Conservation (phyloP, 2,797 vertebrate species). For the Anolis apletophallus region DNA sequence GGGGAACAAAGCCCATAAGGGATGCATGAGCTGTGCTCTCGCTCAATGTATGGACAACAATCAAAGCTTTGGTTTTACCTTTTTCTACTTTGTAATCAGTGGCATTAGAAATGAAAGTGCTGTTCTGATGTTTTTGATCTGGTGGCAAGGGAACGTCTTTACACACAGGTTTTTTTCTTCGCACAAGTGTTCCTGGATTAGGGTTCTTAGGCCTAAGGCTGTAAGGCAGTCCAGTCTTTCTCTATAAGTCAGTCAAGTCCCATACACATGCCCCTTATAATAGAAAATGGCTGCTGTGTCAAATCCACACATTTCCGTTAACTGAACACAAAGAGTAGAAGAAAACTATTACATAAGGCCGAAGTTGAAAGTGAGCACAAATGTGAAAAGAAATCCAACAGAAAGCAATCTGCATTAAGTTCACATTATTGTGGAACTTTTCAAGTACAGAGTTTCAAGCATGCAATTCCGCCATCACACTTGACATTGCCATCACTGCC, state of each 20-base stretch:
- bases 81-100: neutral
- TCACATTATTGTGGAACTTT: conserved; percentile 75
- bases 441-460: conserved; percentile 75
- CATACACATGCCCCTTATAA: conserved; percentile 39
- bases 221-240: conserved; percentile 62
- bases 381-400: conserved; percentile 81
- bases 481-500: conserved; percentile 59
- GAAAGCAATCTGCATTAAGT: conserved; percentile 78
- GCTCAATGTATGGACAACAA: neutral
- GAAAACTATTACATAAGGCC: conserved; percentile 86
- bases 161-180: neutral
- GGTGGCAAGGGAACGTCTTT: neutral
- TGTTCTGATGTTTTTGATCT: neutral
- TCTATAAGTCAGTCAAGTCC: conserved; percentile 37
- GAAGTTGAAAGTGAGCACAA: conserved; percentile 83
- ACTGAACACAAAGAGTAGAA: conserved; percentile 64
- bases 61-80: neutral
- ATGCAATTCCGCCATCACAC: conserved; percentile 77
- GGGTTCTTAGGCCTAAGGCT: conserved; percentile 48
- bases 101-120: conserved; percentile 12
- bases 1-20: neutral
- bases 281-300: conserved; percentile 63
- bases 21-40: neutral
- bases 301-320: conserved; percentile 49
- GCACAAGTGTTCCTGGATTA: neutral